These are phyloP conservation scores for Amyelois transitella DNA, from an alignment of 1,140 invertebrate genomes.

Conservation along the genomic window DNA sequence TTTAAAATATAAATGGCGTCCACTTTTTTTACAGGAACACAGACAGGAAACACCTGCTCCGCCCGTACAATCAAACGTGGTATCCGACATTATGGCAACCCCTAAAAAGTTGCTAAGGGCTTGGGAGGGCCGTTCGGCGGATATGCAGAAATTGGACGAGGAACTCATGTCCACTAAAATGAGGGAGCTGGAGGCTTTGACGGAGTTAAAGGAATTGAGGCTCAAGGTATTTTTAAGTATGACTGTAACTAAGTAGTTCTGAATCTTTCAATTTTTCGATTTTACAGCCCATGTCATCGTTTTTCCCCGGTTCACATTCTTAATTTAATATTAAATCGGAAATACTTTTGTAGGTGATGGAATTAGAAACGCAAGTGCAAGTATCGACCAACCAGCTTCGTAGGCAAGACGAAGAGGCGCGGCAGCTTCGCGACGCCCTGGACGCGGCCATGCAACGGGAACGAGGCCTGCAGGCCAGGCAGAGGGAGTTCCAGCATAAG, in stretches of 20 bases:
- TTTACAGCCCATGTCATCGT: no score
- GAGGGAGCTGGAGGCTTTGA: conserved; percentile 92
- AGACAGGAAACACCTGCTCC: conserved; percentile 43
- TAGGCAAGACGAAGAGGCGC: conserved; percentile 95
- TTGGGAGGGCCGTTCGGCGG: conserved; percentile 84
- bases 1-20: background rate
- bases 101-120: conserved; percentile 87
- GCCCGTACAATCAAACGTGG: conserved; percentile 49
- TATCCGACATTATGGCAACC: conserved; percentile 78
- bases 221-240: conserved; percentile 80
- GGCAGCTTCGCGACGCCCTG: conserved; percentile 84
- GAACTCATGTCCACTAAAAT: conserved; percentile 94
- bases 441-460: conserved; percentile 83
- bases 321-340: background rate
- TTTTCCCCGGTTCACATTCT: no score
- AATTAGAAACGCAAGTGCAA: conserved; percentile 98
- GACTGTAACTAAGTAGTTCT: background rate
- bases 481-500: conserved; percentile 91
- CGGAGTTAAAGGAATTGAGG: conserved; percentile 94
- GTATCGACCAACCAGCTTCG: conserved; percentile 95
- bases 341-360: conserved; percentile 84
- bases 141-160: conserved; percentile 90
- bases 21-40: conserved; percentile 35
- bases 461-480: conserved; percentile 82
- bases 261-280: no score